Conservation (phyloP, 2,797 vertebrate genomes). For the Salmo trutta region DNA sequence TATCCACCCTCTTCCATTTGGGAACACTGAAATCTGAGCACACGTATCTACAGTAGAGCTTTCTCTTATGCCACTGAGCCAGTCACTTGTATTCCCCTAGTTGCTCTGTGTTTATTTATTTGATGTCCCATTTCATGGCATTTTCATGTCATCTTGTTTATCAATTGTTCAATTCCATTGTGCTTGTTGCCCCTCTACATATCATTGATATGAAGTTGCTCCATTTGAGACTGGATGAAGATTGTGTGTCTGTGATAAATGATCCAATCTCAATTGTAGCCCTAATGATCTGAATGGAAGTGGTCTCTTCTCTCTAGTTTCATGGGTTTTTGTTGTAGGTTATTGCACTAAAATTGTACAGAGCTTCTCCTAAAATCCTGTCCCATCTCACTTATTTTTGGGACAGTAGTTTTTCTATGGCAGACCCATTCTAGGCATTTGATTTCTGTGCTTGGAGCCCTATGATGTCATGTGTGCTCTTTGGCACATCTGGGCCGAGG, state of each 20-base stretch:
- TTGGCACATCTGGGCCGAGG: constrained; percentile 48
- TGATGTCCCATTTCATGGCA: not conserved
- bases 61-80: constrained; percentile 27
- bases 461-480: constrained; percentile 57
- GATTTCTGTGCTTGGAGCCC: constrained; percentile 39
- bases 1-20: not conserved
- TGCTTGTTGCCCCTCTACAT: constrained; percentile 40
- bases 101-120: constrained; percentile 8
- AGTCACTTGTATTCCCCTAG: constrained; percentile 10
- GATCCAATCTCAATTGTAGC: constrained; percentile 10
- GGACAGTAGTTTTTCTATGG: constrained; percentile 26
- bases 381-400: constrained; percentile 24
- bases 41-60: constrained; percentile 29
- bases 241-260: constrained; percentile 12
- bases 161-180: not conserved
- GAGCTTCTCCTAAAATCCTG: constrained; percentile 38
- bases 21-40: constrained; percentile 49
- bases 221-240: constrained; percentile 55
- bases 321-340: constrained; percentile 35
- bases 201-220: constrained; percentile 38
- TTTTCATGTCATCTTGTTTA: not conserved
- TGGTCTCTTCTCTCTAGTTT: constrained; percentile 43
- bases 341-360: constrained; percentile 72
- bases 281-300: constrained; percentile 22
- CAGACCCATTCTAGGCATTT: constrained; percentile 3